phyloP scores from a whole-genome alignment of 2,888 invertebrate genomes.

The Hymenopus coronatus region DNA sequence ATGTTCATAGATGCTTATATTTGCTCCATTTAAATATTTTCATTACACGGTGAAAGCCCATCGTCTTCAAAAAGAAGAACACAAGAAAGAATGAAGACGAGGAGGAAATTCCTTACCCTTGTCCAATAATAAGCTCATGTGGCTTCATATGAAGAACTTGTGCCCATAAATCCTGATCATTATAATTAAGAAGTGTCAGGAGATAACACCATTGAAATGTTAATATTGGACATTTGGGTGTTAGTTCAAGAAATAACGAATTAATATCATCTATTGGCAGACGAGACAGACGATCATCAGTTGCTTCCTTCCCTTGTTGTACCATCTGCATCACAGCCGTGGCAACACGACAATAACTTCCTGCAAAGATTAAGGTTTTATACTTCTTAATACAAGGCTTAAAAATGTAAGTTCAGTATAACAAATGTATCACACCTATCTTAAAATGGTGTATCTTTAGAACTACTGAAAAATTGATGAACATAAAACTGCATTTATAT shows the following conservation, averaged over 20 bases:
- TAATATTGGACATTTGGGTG: conserved; percentile 61
- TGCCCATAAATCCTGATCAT: conserved; percentile 69
- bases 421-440: not conserved
- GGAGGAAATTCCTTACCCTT: not conserved
- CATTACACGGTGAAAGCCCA: no score
- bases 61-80: no score
- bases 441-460: no score
- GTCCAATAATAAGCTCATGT: conserved; percentile 18
- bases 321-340: conserved; percentile 54
- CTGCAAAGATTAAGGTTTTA: conserved; percentile 39
- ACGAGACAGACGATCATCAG: conserved; percentile 46
- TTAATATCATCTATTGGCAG: conserved; percentile 55
- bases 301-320: conserved; percentile 48
- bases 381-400: not conserved
- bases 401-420: not conserved
- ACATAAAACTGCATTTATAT: no score
- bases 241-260: conserved; percentile 55
- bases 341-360: conserved; percentile 56
- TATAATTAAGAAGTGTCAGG: conserved; percentile 68
- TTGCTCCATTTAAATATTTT: no score
- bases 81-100: no score
- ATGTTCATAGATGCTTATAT: no score
- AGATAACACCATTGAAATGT: conserved; percentile 78
- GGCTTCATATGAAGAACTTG: conserved; percentile 50
- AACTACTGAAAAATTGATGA: no score